Evolutionary conservation across 2,797 vertebrate genomes (phyloP), one percentile per base, ranked within the genome.

Genomic region (Aldrovandia affinis): DNA sequence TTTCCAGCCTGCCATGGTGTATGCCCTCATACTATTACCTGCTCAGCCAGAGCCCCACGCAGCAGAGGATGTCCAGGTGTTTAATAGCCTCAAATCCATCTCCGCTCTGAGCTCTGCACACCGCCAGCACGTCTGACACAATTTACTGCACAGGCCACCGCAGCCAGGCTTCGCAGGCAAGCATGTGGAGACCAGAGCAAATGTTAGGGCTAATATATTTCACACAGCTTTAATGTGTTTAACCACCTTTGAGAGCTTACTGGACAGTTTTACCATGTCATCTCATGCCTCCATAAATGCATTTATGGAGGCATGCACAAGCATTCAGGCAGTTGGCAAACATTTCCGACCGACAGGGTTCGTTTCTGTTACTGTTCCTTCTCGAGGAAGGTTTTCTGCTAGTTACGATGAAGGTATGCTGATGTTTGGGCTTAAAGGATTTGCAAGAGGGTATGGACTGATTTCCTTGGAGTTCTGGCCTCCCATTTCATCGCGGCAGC

Each of bases 81-180:
- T 70, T 36, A 36, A 70, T 22, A 36, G 65, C 65, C 30, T 33
- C 12, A 70, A 36, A 39, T 70, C 12, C 1, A 14, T 36, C 65
- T 70, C 33, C 15, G 33, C 65, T 70, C 65, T 22, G 2, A 30
- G 61, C 61, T 12, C n/a, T 12, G n/a, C 3, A 3, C 61, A 63
- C 36, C 88, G 86, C 88, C 87, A 84, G 83, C 85, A 89, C 87
- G 91, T 94, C 92, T 89, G 88, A 89, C 90, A 86, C 86, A 91
- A 93, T 93, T 90, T 87, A 89, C 91, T 91, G 87, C 90, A 92
- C 91, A 85, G 83, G 89, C 91, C 90, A 92, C 92, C 89, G 89
- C 92, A 92, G 93, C 89, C 87, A 88, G 91, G 28, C 44, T 91
- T 90, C 89, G 88, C 90, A 87, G 89, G 15, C 28, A 59, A 61